A percentile compares a stretch with the other conserved stretches of the same genome.
Conservation (phyloP, 2,797 vertebrate genomes). For the Ctenopoma kingsleyae region DNA sequence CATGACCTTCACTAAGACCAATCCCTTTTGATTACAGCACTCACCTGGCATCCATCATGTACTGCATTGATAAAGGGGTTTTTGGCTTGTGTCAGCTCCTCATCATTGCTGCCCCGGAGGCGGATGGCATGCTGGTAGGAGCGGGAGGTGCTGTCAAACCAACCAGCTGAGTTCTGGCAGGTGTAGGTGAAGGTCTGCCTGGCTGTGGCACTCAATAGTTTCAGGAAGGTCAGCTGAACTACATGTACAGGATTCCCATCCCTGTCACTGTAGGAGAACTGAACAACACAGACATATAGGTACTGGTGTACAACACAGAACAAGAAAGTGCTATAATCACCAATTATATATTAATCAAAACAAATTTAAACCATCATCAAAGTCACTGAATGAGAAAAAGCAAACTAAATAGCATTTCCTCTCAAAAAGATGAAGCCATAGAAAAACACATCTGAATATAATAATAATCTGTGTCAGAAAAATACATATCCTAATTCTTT, state of each 20-base stretch:
- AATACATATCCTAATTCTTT: neutral
- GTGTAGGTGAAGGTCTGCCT: conserved; percentile 89
- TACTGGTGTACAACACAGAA: conserved; percentile 9
- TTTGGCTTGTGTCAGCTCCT: conserved; percentile 88
- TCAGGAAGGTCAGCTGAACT: conserved; percentile 94
- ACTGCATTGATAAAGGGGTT: conserved; percentile 82
- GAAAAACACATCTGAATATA: conserved; percentile 14
- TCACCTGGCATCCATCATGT: conserved; percentile 92
- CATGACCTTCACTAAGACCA: conserved; percentile 41
- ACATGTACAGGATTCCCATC: conserved; percentile 88
- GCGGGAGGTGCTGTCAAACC: conserved; percentile 84
- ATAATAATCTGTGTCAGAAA: conserved; percentile 6
- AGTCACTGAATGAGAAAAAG: neutral
- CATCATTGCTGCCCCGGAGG: conserved; percentile 87
- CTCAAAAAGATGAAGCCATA: neutral
- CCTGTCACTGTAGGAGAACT: conserved; percentile 92
- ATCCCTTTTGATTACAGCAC: conserved; percentile 49
- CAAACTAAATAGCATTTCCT: conserved; percentile 18
- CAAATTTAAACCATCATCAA: neutral
- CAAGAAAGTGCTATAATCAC: neutral
- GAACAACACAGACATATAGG: conserved; percentile 23
- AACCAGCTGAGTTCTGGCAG: conserved; percentile 91
- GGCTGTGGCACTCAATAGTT: conserved; percentile 89
- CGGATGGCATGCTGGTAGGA: conserved; percentile 85
- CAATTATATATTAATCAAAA: neutral